A percentile compares a stretch with the other conserved stretches of the same genome.
These are phyloP conservation scores for Platorchestia sp. DNA, from an alignment of 1,140 invertebrate species.

Conservation along the genomic window DNA sequence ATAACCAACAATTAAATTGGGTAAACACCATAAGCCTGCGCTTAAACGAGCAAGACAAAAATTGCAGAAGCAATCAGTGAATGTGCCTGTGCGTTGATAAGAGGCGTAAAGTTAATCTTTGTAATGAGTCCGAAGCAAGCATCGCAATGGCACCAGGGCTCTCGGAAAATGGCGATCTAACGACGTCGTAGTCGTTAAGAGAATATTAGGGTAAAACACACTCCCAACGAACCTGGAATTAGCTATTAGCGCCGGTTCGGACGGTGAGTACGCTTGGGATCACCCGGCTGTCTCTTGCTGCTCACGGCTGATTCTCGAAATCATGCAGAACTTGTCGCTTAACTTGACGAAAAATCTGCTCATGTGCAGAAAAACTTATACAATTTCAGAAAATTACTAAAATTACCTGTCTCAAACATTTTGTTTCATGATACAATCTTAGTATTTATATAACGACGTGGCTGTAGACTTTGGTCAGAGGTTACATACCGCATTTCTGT, in stretches of 20 bases:
- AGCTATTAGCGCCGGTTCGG: constrained; percentile 10
- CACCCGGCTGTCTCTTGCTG: not conserved
- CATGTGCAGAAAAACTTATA: too few relatives aligned
- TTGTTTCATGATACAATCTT: too few relatives aligned
- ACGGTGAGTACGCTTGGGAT: not conserved
- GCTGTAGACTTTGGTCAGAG: too few relatives aligned
- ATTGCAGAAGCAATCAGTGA: not conserved
- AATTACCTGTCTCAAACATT: too few relatives aligned
- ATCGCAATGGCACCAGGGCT: constrained; percentile 15
- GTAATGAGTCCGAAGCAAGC: constrained; percentile 19
- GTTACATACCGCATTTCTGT: too few relatives aligned
- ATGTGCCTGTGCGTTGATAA: constrained; percentile 7
- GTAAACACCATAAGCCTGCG: not conserved
- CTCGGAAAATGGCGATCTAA: constrained; percentile 27
- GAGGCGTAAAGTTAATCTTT: constrained; percentile 7
- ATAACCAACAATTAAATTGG: not conserved
- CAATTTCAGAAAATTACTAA: too few relatives aligned
- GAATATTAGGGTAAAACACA: constrained; percentile 43
- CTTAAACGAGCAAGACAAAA: not conserved
- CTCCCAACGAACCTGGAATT: constrained; percentile 27
- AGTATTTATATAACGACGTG: too few relatives aligned
- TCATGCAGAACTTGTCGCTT: not conserved
- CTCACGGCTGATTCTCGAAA: not conserved
- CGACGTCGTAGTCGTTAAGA: constrained; percentile 49
- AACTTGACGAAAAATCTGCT: too few relatives aligned